Evolutionary conservation across 2,113 vertebrate species (phyloP), one percentile per base, ranked within the genome.

Genomic region (Scatophagus argus): DNA sequence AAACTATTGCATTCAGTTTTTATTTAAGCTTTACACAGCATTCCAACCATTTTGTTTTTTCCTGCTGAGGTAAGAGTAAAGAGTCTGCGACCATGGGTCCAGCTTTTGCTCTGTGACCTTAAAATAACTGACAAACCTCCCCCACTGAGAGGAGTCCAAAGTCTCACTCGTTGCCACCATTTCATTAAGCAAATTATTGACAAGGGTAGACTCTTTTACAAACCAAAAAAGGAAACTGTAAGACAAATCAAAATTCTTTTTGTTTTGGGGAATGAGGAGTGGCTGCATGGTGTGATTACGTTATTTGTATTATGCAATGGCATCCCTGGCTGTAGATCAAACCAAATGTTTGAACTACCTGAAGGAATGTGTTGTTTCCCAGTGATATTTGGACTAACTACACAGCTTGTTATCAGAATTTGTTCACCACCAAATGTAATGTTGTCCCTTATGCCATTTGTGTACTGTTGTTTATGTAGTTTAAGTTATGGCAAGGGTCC

Each of bases 131-230:
- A 74, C 72, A 32, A 52, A 87, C 74, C 59, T 34, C 82, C 81
- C 85, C 83, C 66, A 17, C 87, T 69, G 81, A 83, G 89, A 78
- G 23, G 16, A n/a, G 90, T 88, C 65, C 89, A 93, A 92, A 91
- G 91, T 93, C 82, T 89, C 29, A 14, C 64, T 80, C 1, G 10
- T 61, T 68, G 56, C 72, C 19, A 36, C 27, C 21, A 4, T 85
- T 87, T 82, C 80, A 88, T 91, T 74, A 51, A 69, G 90, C 84
- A 86, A 93, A 91, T 93, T 84, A 91, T 93, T 93, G 90, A 92
- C 92, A 38, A 64, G 77, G 46, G n/a, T 52, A 52, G 55, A 70
- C 72, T 65, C 25, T 38, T 68, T 17, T 64, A 39, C 46, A 52
- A 84, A 74, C 25, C 5, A 21, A 44, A 43, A 49, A 59, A 60